These are phyloP conservation scores for Hofmannophila pseudospretella DNA, from an alignment of 2,888 invertebrate genomes.

Conservation along the genomic window DNA sequence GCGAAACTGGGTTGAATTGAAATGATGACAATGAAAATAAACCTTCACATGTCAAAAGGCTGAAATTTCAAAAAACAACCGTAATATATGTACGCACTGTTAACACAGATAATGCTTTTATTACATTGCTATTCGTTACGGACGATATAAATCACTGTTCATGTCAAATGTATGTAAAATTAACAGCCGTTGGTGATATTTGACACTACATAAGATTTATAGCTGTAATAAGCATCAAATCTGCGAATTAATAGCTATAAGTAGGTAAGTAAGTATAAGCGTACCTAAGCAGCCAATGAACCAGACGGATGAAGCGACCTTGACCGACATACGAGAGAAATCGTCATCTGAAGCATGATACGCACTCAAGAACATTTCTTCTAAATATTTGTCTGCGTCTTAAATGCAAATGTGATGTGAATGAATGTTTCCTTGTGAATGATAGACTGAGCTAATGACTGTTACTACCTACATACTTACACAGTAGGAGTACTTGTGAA, in stretches of 20 bases:
- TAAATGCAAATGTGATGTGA: slow-evolving; percentile 9
- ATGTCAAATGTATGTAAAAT: not conserved
- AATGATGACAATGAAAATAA: not conserved
- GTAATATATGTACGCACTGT: not conserved
- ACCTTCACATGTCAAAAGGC: not conserved
- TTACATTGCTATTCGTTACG: not conserved
- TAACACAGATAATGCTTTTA: not conserved
- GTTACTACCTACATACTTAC: slow-evolving; percentile 5
- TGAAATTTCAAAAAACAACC: not conserved
- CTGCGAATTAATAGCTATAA: slow-evolving; percentile 9
- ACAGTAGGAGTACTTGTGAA: no score
- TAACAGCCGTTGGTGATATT: not conserved
- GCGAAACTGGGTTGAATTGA: not conserved
- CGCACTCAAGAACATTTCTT: slow-evolving; percentile 22
- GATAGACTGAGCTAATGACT: slow-evolving; percentile 2
- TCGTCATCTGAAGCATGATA: slow-evolving; percentile 51
- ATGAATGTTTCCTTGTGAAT: slow-evolving; percentile 14
- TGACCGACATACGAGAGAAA: slow-evolving; percentile 65
- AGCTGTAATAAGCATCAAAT: not conserved
- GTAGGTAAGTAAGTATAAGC: slow-evolving; percentile 17
- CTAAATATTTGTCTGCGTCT: slow-evolving; percentile 25
- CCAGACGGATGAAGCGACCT: slow-evolving; percentile 51
- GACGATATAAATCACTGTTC: not conserved
- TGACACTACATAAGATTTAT: no score
- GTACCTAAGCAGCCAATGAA: slow-evolving; percentile 13